Evolutionary conservation across 2,113 vertebrate genomes (phyloP), one percentile per base, ranked within the genome.

Genomic region (Lasiurus borealis): DNA sequence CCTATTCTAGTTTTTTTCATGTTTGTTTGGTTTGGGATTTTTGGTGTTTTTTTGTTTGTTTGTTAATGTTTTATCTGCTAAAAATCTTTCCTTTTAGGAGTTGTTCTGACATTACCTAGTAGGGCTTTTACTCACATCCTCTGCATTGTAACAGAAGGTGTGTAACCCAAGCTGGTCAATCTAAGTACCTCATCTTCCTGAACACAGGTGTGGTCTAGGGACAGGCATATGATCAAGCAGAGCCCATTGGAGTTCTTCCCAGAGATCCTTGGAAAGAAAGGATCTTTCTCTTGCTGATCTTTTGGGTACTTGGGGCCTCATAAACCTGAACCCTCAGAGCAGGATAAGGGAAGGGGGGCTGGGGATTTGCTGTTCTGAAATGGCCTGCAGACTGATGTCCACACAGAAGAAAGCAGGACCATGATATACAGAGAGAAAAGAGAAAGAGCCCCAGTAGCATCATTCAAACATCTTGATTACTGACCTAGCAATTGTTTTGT

Each of bases 41-140:
- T 48, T 31, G 27, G 12, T 46, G 23, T 13, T 44, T 14, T 14
- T 73, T 80, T 40, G 44, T 29, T 19, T 57, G 9, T 48, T 77
- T 78, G 3, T n/a, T 44, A 62, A 62, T 62, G 25, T 36, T 46
- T 34, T 54, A 31, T 31, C 31, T 46, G 15, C 68, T 81, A 57
- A 75, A 52, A 27, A 29, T 62, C 14, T 87, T 86, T 90, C 83
- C 25, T 78, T 88, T 92, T 34, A 66, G 66, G 21, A 66, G 27
- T 21, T 83, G 14, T 90, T 8, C 44, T 29, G 36, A 34, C 52
- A 3, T 88, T 68, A 72, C 0, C 14, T 19, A 36, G 29, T 50
- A 13, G 2, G 11, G 34, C 3, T 40, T 46, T 75, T 21, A 31
- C 14, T 75, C 36, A 19, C 21, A 34, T 80, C 54, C 12, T 92